Conservation (phyloP, 2,888 invertebrate genomes). For the Eilema griseolum region DNA sequence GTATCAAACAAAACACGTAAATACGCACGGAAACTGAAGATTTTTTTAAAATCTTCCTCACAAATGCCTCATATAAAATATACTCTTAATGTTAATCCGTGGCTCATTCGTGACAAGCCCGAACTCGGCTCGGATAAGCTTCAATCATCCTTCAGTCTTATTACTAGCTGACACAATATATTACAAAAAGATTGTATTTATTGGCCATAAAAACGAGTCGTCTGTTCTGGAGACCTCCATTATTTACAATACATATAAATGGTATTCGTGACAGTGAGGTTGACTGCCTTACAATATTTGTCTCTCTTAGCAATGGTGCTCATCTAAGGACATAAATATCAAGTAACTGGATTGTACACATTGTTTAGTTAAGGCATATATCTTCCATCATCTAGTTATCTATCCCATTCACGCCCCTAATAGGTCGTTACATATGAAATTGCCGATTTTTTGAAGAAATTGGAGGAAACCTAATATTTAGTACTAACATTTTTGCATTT, state of each 20-base stretch:
- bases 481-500: no score
- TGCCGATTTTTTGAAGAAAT: no score
- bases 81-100: not conserved
- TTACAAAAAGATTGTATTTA: slow-evolving; percentile 8
- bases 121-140: not conserved
- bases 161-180: slow-evolving; percentile 3
- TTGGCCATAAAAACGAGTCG: slow-evolving; percentile 2
- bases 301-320: not conserved
- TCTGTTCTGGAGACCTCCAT: slow-evolving; percentile 4
- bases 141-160: not conserved
- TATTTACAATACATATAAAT: not conserved
- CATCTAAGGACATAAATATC: not conserved
- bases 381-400: no score
- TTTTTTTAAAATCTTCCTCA: not conserved
- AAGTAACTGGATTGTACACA: not conserved
- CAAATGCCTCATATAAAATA: slow-evolving; percentile 15
- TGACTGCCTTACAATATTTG: not conserved
- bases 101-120: slow-evolving; percentile 7
- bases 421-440: no score
- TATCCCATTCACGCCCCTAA: no score
- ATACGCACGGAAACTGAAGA: not conserved
- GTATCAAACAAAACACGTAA: not conserved
- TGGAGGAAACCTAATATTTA: no score
- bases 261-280: not conserved
- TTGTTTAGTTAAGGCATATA: no score